Evolutionary conservation across 2,797 vertebrate species (phyloP).

Genomic region (Okamejei kenojei): DNA sequence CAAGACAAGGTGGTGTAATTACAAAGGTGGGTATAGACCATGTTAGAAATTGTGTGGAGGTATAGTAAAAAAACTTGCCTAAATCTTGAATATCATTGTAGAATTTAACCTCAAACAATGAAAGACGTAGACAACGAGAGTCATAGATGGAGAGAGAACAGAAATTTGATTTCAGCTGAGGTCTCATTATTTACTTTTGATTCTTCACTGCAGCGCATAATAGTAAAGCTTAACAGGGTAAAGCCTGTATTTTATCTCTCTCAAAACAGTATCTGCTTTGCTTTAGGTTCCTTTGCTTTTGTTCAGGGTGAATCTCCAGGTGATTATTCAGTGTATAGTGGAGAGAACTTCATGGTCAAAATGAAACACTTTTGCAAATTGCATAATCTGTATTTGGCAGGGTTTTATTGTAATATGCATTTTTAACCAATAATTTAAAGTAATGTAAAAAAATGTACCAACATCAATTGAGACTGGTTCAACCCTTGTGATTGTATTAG

Average conservation of each 20-base stretch:
- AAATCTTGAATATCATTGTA: no score
- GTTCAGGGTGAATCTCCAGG: neutral
- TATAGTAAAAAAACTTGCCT: no score
- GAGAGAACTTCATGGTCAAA: constrained; percentile 1
- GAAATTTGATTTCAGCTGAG: neutral
- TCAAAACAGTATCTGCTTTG: neutral
- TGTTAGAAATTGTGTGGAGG: no score
- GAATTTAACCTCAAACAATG: no score
- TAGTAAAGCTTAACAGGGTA: neutral
- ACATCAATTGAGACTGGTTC: neutral
- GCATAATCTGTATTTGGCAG: neutral
- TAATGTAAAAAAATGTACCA: neutral
- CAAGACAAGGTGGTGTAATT: no score
- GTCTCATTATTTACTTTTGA: neutral
- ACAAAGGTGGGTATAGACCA: no score
- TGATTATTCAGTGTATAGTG: neutral
- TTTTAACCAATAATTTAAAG: neutral
- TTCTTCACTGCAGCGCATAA: neutral
- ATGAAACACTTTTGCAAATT: neutral
- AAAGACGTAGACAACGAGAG: no score
- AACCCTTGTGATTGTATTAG: neutral
- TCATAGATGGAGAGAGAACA: no score
- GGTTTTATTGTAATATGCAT: neutral
- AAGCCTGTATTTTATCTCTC: constrained; percentile 6
- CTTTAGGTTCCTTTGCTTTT: neutral